Evolutionary conservation across 1,140 invertebrate genomes (phyloP).

Genomic region (Trichonephila clavata): DNA sequence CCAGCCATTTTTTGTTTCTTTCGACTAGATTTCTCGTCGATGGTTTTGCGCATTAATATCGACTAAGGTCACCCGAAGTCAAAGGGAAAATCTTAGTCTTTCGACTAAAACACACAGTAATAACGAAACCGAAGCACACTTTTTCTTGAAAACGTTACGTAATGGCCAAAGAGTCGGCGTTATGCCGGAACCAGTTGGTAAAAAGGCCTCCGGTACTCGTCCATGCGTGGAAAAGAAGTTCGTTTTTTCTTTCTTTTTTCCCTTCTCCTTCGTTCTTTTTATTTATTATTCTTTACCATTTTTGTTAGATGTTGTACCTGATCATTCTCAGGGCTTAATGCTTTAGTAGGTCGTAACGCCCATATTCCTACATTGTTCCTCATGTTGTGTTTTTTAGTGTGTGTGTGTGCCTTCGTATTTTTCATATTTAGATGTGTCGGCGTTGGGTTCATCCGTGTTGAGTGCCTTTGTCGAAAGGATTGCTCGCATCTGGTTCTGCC

Average conservation of each 20-base stretch:
- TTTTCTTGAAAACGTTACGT: slow-evolving; percentile 27
- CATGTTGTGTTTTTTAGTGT: neutral
- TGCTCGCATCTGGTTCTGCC: neutral
- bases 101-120: neutral
- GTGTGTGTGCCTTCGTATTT: neutral
- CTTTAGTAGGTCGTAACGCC: slow-evolving; percentile 65
- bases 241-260: slow-evolving; percentile 17
- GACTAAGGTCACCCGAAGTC: slow-evolving; percentile 36
- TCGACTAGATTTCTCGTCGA: neutral
- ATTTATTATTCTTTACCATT: neutral
- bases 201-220: slow-evolving; percentile 41
- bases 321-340: slow-evolving; percentile 42
- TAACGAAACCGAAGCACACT: neutral
- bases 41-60: slow-evolving; percentile 21
- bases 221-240: slow-evolving; percentile 61
- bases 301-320: slow-evolving; percentile 29
- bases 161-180: slow-evolving; percentile 53
- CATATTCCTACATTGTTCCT: slow-evolving; percentile 36
- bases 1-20: neutral
- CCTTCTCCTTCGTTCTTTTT: slow-evolving; percentile 21
- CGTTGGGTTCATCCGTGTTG: neutral
- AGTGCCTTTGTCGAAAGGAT: neutral
- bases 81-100: neutral
- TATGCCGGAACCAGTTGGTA: slow-evolving; percentile 56
- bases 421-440: neutral